phyloP scores from a whole-genome alignment of 2,888 invertebrate genomes.

The Drosophila sordidula region DNA sequence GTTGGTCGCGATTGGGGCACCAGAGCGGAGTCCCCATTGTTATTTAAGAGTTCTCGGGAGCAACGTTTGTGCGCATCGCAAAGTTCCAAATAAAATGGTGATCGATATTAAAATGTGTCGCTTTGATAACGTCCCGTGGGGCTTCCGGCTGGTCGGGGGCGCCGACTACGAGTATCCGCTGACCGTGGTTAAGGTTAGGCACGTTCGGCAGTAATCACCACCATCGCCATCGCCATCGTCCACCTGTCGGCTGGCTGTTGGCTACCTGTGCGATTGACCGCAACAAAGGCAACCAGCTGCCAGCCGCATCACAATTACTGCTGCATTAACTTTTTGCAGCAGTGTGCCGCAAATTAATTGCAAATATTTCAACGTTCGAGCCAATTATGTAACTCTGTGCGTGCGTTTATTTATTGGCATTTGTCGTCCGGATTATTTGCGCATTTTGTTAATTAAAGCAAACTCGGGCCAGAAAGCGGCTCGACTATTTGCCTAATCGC shows the following conservation, averaged over 20 bases:
- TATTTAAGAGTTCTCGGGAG: conserved; percentile 3
- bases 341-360: conserved; percentile 55
- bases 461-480: conserved; percentile 26
- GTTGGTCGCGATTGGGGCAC: conserved; percentile 67
- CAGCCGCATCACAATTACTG: conserved; percentile 29
- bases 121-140: conserved; percentile 90
- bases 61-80: neutral
- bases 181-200: conserved; percentile 90
- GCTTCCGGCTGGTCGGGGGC: conserved; percentile 91
- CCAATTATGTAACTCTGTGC: conserved; percentile 50
- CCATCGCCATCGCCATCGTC: conserved; percentile 4
- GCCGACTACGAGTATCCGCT: conserved; percentile 90
- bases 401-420: conserved; percentile 11
- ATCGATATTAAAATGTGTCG: conserved; percentile 88
- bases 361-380: conserved; percentile 53
- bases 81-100: conserved; percentile 86
- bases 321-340: conserved; percentile 27
- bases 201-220: conserved; percentile 16
- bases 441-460: conserved; percentile 71
- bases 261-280: conserved; percentile 30
- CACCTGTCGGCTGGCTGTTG: conserved; percentile 24
- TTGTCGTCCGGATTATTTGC: conserved; percentile 46
- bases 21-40: conserved; percentile 1
- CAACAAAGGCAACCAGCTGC: conserved; percentile 32
- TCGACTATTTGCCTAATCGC: conserved; percentile 67